These are phyloP conservation scores for Vesta saturnalis DNA, from an alignment of 2,888 invertebrate species.

Conservation along the genomic window DNA sequence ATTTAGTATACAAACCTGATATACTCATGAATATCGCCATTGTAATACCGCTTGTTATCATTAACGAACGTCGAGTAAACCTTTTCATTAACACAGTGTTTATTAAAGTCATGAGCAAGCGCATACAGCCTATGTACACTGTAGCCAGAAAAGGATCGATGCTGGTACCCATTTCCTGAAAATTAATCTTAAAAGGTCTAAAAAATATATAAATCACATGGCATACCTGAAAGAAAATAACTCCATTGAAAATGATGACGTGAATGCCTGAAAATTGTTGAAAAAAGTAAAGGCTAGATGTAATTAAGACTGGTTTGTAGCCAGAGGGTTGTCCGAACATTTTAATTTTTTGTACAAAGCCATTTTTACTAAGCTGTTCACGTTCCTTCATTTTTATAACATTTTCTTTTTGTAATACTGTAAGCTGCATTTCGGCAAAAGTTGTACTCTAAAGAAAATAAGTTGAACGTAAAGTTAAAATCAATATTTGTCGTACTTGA, in stretches of 20 bases:
- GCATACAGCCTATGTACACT: conserved; percentile 63
- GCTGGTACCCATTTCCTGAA: conserved; percentile 1
- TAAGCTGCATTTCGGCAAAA: conserved; percentile 65
- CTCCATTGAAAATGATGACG: conserved; percentile 70
- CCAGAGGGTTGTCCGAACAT: conserved; percentile 67
- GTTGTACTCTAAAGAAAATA: conserved; percentile 57
- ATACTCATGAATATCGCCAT: conserved; percentile 66
- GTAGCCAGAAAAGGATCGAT: conserved; percentile 55
- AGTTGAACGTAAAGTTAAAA: conserved; percentile 34
- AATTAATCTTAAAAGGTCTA: not conserved
- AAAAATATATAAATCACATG: not conserved
- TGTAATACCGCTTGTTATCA: conserved; percentile 64
- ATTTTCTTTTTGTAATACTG: conserved; percentile 66
- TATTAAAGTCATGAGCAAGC: conserved; percentile 66
- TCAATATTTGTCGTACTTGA: conserved; percentile 50
- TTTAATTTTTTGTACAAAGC: conserved; percentile 57
- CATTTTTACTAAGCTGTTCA: conserved; percentile 53
- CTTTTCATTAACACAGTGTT: conserved; percentile 66
- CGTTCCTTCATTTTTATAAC: conserved; percentile 61
- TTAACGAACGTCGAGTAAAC: conserved; percentile 64
- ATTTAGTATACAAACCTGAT: conserved; percentile 65
- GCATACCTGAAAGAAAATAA: conserved; percentile 66
- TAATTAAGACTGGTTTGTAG: conserved; percentile 67
- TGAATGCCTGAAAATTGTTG: conserved; percentile 72
- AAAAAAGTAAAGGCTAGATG: conserved; percentile 67